Evolutionary conservation across 2,113 vertebrate genomes (phyloP), one percentile per base, ranked within the genome.

Genomic region (Cololabis saira): DNA sequence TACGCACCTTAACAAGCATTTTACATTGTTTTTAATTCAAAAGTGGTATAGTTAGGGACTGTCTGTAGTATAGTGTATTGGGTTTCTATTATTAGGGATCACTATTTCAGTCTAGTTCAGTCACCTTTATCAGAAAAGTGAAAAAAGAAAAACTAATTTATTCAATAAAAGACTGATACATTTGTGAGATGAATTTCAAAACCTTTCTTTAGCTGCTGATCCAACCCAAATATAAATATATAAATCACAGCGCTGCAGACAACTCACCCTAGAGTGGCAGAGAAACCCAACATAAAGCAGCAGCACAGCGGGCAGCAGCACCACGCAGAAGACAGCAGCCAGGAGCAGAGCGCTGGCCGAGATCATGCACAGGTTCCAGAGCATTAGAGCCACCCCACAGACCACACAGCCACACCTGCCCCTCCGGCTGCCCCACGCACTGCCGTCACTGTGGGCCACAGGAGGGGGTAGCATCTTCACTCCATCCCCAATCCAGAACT

Each of bases 191-290:
- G 33, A 37, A 37, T 37, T 37, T 37, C 6, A 3, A 37, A 37
- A 37, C 6, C 5, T 37, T 37, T 37, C 33, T 37, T 37, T 9
- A 37, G 10, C 33, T 7, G 10, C 33, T 37, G 5, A 37, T 37
- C 33, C 33, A 37, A 7, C 33, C 33, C 33, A 7, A 11, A 37
- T 9, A 9, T 37, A 37, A n/a, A n/a, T n/a, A n/a, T n/a, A 37
- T 37, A 11, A 37, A 37, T 37, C 33, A 37, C 33, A 3, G n/a
- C 45, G n/a, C 24, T n/a, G 24, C 52, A 11, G 9, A 48, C 12
- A 12, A 51, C 89, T 91, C 76, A 97, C 96, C 93, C 95, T 93
- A 18, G 96, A 95, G 56, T 96, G 96, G 68, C 96, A 96, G 76
- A 96, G 92, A 66, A 96, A 96, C 1, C 96, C 95, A 0, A 89